Base-by-base conservation (phyloP, 2,797 vertebrate species). In the Silurus lanzhouensis region DNA sequence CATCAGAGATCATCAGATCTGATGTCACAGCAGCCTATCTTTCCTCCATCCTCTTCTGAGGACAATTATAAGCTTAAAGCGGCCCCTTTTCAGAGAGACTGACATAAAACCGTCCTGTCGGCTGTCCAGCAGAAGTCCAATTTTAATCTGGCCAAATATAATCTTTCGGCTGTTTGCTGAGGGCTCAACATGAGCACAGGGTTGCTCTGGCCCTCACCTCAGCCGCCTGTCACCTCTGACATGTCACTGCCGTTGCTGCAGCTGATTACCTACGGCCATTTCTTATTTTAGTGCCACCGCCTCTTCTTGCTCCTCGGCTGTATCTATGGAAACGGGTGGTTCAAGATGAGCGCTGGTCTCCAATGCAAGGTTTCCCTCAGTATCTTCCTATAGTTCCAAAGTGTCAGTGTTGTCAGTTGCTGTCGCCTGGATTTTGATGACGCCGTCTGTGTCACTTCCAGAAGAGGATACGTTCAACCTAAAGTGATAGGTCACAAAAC, bases 401-500 rank as follows among this genome's bases (percentile, higher is more conserved):
- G 81, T 31, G 44, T 66, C 31, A 55, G 44, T 81, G 90, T 90
- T 89, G 91, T 92, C 91, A 93, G 89, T 90, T 8, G 19, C 81
- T 82, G 66, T 70, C 64, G 17, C 19, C 27, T 38, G 52, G 64
- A 78, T 38, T 78, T 44, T 78, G 57, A 78, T 6, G 25, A 44
- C 17, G 58, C 31, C 20, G 2, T 79, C 31, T 46, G 58, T 79
- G 76, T 44, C 76, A 44, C 20, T 22, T 78, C 76, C 57, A 61
- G 31, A 61, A 78, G 66, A 25, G 61, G 61, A 81, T 55, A 72
- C 55, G 6, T 44, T 94, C 91, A 95, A 93, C 91, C 92, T 92
- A 91, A 90, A 93, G 91, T 94, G 95, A 95, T 94, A 94, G 94
- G 94, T 95, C 94, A 95, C 92, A 93, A 91, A 91, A 91, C 92